phyloP scores from a whole-genome alignment of 2,113 vertebrate species.

The Phylloscopus whistleri region DNA sequence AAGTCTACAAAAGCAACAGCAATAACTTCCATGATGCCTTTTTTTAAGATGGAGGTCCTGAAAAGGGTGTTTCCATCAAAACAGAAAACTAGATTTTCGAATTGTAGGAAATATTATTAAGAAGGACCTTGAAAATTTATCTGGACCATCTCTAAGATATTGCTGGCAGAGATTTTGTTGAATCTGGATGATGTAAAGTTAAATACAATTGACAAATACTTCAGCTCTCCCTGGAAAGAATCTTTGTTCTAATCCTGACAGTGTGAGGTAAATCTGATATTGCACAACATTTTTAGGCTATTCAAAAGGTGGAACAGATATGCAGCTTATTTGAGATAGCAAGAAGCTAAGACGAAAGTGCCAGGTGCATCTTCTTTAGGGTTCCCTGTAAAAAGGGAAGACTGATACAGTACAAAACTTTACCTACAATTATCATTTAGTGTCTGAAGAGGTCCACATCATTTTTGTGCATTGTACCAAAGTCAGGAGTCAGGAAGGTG shows the following conservation, averaged over 20 bases:
- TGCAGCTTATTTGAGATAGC: neutral
- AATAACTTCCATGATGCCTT: neutral
- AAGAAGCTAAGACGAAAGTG: neutral
- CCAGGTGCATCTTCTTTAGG: neutral
- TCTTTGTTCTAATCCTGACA: neutral
- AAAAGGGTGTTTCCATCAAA: neutral
- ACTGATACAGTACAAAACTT: neutral
- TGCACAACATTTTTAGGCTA: neutral
- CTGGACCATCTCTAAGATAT: neutral
- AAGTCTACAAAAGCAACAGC: neutral
- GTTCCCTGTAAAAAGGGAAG: neutral
- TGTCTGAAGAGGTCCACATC: neutral
- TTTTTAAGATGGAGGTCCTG: neutral
- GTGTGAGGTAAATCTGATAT: neutral
- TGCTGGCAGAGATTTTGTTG: neutral
- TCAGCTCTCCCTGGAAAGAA: neutral
- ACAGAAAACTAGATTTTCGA: neutral
- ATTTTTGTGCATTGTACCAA: neutral
- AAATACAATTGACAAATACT: neutral
- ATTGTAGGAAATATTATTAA: neutral
- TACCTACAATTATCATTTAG: neutral
- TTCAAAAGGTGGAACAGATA: neutral
- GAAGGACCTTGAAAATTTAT: neutral
- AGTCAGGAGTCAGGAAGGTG: neutral
- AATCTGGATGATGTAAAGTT: neutral